Base-by-base conservation (phyloP, 2,888 invertebrate genomes). In the Drosophila infuscata region DNA sequence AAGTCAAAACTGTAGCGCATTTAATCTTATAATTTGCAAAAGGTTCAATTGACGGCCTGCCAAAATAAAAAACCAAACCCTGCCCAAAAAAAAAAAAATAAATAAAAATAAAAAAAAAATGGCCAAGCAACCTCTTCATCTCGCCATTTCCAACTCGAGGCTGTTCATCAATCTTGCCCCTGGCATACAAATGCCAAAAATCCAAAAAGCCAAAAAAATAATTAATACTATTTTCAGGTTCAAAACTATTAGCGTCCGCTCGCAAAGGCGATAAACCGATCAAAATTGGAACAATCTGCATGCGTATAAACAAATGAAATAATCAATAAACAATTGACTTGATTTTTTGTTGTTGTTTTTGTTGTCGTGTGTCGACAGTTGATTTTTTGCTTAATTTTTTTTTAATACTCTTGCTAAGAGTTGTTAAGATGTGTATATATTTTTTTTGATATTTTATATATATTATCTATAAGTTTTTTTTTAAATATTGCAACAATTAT, bases 241-340 rank as follows among this genome's bases (percentile, higher is more conserved):
- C 84, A 83, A 85, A 88, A 66, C 87, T 81, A 88, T 85, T 85
- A 85, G 79, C 87, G 76, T 65, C 71, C 83, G 78, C 81, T 79
- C 77, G 81, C 79, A 81, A 83, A 77, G 54, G 48, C 79, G 79
- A 83, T 88, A 85, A 81, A 83, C 81, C 87, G 87, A 88, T 85
- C 79, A 86, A 85, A 85, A 88, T 81, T 86, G 84, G 84, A 85
- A 86, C 84, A 85, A 73, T 83, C 73, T 66, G 73, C 76, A 52
- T 46, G 71, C 72, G 72, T 72, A n/a, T 76, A 41, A 77, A 48
- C 75, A 79, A 70, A 79, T 71, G 57, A 76, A 79, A 68, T 75
- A 72, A 68, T 76, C 71, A 76, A 76, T 65, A 69, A 71, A 69
- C 76, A 79, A 75, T 71, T 78, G 67, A 61, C 52, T 43, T 43